A percentile compares a stretch with the other conserved stretches of the same genome.
Evolutionary conservation across 2,113 vertebrate species (phyloP).

Genomic region (Charina bottae): DNA sequence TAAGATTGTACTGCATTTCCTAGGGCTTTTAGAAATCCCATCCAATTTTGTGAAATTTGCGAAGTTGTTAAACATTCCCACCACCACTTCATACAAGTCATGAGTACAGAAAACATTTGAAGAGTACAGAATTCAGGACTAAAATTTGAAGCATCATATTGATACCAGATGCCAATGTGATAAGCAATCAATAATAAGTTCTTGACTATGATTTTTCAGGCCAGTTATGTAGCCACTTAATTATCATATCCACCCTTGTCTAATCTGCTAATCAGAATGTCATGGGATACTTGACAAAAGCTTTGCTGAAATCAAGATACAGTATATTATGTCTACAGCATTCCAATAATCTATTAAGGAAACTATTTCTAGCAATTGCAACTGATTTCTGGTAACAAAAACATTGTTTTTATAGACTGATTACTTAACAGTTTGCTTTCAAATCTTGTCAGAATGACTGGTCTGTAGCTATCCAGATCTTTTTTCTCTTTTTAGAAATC

Average conservation of each 20-base stretch:
- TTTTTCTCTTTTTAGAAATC: background rate
- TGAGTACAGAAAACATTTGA: background rate
- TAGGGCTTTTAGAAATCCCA: background rate
- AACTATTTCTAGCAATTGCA: background rate
- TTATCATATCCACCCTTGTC: background rate
- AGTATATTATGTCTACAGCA: background rate
- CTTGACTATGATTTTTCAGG: background rate
- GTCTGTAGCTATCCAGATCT: background rate
- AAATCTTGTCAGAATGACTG: background rate
- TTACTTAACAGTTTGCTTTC: background rate
- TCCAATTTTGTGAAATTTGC: background rate
- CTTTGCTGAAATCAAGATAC: background rate
- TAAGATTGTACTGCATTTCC: background rate
- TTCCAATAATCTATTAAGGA: background rate
- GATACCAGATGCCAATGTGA: background rate
- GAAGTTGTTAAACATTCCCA: background rate
- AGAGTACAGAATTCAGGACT: background rate
- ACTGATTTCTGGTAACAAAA: background rate
- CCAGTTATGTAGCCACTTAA: background rate
- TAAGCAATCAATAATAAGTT: background rate
- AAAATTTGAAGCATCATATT: background rate
- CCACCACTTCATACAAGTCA: background rate
- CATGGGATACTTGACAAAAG: background rate
- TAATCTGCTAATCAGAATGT: background rate
- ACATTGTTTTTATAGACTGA: background rate